Conservation (phyloP, 2,113 vertebrate genomes). For the Trematomus loennbergii region DNA sequence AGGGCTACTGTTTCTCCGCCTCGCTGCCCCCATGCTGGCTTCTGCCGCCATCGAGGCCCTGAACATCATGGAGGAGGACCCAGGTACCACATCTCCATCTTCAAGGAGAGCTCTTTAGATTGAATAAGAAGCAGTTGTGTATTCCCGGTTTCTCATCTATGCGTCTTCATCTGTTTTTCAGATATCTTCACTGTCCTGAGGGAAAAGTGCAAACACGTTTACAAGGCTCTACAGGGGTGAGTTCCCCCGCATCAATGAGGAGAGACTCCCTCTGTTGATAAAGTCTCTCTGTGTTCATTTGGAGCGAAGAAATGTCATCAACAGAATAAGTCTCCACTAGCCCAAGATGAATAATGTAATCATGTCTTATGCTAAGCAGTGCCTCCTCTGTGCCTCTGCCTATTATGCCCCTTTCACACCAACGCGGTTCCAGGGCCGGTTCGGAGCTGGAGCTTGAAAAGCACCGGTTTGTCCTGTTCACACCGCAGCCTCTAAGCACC, state of each 20-base stretch:
- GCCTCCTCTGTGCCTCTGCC: no score
- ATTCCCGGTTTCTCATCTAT: not conserved
- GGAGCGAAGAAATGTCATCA: not conserved
- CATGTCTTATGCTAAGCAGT: no score
- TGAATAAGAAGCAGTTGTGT: not conserved
- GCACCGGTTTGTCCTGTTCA: no score
- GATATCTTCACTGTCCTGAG: constrained; percentile 90
- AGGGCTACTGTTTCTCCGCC: constrained; percentile 98
- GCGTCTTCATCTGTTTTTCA: constrained; percentile 65
- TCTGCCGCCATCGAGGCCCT: constrained; percentile 95
- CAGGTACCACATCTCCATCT: constrained; percentile 83
- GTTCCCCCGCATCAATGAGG: constrained; percentile 39
- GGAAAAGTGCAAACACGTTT: constrained; percentile 88
- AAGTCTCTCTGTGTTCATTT: not conserved
- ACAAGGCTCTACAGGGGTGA: constrained; percentile 91
- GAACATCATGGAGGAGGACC: constrained; percentile 96
- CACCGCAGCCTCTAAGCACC: no score
- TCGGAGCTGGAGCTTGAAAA: no score
- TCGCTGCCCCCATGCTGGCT: constrained; percentile 94
- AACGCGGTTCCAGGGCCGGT: no score
- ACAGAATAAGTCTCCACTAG: not conserved
- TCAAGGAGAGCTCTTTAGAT: not conserved
- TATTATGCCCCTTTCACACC: no score
- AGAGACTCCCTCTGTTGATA: not conserved
- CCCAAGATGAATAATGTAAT: not conserved